These are phyloP conservation scores for Nibea albiflora DNA, from an alignment of 2,113 vertebrate species.

Conservation along the genomic window DNA sequence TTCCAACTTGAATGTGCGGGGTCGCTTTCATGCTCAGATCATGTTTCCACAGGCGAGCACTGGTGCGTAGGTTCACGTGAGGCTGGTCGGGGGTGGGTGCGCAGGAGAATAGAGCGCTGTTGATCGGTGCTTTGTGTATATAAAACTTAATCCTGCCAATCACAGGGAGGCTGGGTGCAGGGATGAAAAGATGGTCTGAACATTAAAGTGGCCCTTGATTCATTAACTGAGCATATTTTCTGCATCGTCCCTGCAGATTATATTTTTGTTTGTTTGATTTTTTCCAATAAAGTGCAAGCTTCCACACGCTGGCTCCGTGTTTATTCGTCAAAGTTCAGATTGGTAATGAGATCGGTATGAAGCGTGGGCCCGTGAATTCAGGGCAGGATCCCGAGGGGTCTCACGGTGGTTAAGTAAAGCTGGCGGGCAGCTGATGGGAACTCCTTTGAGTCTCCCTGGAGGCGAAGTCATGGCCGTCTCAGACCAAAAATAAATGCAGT, in stretches of 20 bases:
- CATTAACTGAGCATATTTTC: constrained; percentile 91
- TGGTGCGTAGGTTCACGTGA: background rate
- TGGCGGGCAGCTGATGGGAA: background rate
- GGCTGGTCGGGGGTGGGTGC: constrained; percentile 44
- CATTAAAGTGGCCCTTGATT: constrained; percentile 90
- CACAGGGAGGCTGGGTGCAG: constrained; percentile 72
- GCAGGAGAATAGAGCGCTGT: constrained; percentile 86
- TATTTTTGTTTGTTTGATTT: constrained; percentile 97
- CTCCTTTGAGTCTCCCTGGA: background rate
- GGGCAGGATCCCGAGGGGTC: background rate
- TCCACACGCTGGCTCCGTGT: constrained; percentile 82
- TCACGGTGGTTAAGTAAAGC: background rate
- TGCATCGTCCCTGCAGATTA: constrained; percentile 95
- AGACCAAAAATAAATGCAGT: no score
- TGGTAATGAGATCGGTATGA: no score
- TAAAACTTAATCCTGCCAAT: constrained; percentile 83
- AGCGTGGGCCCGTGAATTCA: background rate
- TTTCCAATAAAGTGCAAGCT: constrained; percentile 98
- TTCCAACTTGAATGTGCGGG: constrained; percentile 90
- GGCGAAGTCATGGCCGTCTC: background rate
- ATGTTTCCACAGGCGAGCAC: constrained; percentile 84
- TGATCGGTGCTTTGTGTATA: constrained; percentile 95
- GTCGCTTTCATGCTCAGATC: constrained; percentile 90
- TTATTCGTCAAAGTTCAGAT: no score
- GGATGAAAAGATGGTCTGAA: constrained; percentile 85